These are phyloP conservation scores for Harpagoxenus sublaevis DNA, from an alignment of 2,888 invertebrate species.

Conservation along the genomic window DNA sequence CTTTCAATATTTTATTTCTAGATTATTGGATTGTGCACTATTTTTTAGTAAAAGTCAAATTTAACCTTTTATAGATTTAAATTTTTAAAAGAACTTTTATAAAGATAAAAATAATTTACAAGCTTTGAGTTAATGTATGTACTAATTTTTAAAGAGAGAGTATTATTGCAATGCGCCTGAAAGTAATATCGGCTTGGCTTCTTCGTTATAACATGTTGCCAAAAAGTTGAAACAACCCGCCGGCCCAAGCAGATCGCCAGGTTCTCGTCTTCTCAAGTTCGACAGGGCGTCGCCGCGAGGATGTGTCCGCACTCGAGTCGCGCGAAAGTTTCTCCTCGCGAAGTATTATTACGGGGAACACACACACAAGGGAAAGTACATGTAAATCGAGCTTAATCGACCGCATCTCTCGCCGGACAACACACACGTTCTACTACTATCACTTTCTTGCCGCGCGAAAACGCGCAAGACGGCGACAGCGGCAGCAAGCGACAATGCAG, in stretches of 20 bases:
- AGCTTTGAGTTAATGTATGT: background rate
- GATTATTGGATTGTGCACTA: background rate
- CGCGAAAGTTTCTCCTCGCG: conserved; percentile 64
- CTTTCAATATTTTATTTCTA: background rate
- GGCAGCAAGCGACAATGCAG: background rate
- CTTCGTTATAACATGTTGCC: background rate
- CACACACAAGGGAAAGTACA: conserved; percentile 72
- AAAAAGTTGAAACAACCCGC: background rate
- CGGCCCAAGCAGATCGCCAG: background rate
- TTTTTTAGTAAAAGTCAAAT: background rate
- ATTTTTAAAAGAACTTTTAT: too few species aligned
- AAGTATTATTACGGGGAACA: conserved; percentile 51
- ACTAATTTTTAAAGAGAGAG: too few species aligned
- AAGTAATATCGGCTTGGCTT: background rate
- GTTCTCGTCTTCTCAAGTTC: background rate
- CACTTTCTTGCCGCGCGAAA: conserved; percentile 51
- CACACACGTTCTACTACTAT: conserved; percentile 60
- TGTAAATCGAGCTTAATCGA: conserved; percentile 71
- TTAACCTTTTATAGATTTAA: background rate
- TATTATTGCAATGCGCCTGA: background rate
- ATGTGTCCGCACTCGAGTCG: conserved; percentile 28
- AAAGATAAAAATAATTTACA: background rate
- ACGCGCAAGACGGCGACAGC: background rate
- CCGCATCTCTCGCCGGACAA: conserved; percentile 60
- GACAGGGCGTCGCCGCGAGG: conserved; percentile 49